These are phyloP conservation scores for Cuculus canorus DNA, from an alignment of 2,797 vertebrate genomes.

Conservation along the genomic window DNA sequence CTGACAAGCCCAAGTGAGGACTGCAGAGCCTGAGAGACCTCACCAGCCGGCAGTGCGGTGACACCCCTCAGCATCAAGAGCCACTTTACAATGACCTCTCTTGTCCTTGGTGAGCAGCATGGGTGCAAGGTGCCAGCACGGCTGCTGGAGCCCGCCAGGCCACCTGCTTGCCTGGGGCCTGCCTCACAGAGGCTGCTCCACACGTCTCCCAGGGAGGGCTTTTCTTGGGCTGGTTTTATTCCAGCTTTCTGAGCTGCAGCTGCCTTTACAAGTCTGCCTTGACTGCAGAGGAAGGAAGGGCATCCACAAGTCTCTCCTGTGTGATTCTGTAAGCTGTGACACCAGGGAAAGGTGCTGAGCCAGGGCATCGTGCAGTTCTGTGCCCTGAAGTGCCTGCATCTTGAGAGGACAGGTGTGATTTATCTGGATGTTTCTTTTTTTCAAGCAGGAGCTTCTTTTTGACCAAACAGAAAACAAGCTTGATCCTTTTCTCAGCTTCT, in stretches of 20 bases:
- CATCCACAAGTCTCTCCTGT: accelerated
- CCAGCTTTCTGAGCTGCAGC: background rate
- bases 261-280: background rate
- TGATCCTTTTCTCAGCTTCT: background rate
- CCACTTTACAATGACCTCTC: slow-evolving; percentile 35
- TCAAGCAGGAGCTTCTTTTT: background rate
- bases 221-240: background rate
- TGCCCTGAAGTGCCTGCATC: background rate
- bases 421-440: background rate
- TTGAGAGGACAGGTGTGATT: background rate
- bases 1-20: background rate
- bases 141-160: background rate
- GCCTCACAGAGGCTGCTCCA: background rate
- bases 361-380: accelerated
- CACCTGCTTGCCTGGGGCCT: background rate
- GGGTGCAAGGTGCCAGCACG: background rate
- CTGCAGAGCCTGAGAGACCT: background rate
- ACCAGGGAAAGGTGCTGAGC: background rate
- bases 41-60: background rate
- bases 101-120: slow-evolving; percentile 33
- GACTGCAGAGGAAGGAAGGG: accelerated
- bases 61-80: background rate
- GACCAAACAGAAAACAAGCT: background rate
- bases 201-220: background rate
- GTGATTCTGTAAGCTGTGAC: background rate